phyloP scores from a whole-genome alignment of 1,140 invertebrate genomes.

The Anastatus disparis region DNA sequence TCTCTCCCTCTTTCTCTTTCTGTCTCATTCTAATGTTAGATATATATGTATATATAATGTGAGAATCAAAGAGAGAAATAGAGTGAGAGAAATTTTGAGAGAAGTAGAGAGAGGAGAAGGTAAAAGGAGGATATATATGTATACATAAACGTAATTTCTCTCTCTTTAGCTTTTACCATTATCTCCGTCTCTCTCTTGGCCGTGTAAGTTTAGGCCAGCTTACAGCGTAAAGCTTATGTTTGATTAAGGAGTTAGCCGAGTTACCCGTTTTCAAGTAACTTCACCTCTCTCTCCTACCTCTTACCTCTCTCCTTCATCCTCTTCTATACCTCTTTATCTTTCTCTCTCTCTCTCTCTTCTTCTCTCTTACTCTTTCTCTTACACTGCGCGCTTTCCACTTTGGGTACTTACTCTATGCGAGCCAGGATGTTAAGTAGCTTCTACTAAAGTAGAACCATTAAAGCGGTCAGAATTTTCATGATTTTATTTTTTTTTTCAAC shows the following conservation, averaged over 20 bases:
- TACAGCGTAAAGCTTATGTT: constrained; percentile 45
- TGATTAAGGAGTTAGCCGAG: constrained; percentile 47
- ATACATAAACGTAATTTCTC: not conserved
- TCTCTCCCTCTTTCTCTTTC: not conserved
- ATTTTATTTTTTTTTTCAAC: too few species aligned
- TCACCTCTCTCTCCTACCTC: not conserved
- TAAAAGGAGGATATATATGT: not conserved
- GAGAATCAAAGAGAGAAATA: constrained; percentile 32
- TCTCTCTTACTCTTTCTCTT: too few species aligned
- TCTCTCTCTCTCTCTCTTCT: too few species aligned
- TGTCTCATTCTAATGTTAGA: not conserved
- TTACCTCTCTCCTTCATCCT: not conserved
- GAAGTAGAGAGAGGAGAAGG: not conserved
- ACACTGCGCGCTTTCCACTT: too few species aligned
- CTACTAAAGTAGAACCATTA: too few species aligned
- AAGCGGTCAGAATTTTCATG: too few species aligned
- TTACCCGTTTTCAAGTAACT: constrained; percentile 41
- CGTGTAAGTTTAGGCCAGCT: constrained; percentile 37
- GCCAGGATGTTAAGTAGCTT: too few species aligned
- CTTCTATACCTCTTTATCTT: too few species aligned
- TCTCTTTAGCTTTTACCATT: constrained; percentile 21
- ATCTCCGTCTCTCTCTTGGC: constrained; percentile 28
- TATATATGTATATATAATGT: too few species aligned
- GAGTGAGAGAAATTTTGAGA: constrained; percentile 8
- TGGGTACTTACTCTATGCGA: too few species aligned